A percentile compares a stretch with the other conserved stretches of the same genome.
These are phyloP conservation scores for Helicolenus hilgendorfi DNA, from an alignment of 2,797 vertebrate species.

Conservation along the genomic window DNA sequence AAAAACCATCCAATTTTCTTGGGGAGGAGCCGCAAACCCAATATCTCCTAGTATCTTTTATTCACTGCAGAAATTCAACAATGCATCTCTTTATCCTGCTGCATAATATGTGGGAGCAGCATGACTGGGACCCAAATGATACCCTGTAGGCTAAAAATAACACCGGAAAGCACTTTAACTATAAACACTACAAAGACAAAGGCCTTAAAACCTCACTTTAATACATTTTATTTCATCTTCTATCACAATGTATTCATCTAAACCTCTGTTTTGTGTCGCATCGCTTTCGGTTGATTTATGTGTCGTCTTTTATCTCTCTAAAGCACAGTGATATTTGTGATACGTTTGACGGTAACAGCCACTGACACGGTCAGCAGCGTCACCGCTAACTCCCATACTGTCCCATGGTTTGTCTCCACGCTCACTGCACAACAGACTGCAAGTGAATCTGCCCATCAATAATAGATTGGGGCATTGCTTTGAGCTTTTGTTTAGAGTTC, in stretches of 20 bases:
- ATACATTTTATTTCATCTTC: not conserved
- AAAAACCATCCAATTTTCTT: no score
- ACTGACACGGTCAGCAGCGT: conserved; percentile 21
- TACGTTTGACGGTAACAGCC: conserved; percentile 19
- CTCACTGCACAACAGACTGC: conserved; percentile 49
- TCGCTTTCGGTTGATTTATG: not conserved
- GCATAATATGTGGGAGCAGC: no score
- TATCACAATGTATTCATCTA: not conserved
- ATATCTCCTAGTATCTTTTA: no score
- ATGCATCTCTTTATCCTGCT: no score
- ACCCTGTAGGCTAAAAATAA: no score
- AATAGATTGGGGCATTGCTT: conserved; percentile 68
- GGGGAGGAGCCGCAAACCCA: no score
- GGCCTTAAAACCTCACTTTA: not conserved
- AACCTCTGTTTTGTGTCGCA: not conserved
- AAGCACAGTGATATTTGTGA: not conserved
- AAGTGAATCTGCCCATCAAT: conserved; percentile 73
- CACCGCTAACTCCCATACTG: conserved; percentile 31
- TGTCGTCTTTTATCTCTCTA: not conserved
- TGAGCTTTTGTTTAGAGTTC: conserved; percentile 73
- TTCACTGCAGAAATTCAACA: no score
- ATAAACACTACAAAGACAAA: not conserved
- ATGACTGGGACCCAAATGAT: no score
- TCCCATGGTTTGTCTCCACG: conserved; percentile 43
- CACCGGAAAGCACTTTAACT: no score